Evolutionary conservation across 2,113 vertebrate genomes (phyloP).

Genomic region (Pionites leucogaster): DNA sequence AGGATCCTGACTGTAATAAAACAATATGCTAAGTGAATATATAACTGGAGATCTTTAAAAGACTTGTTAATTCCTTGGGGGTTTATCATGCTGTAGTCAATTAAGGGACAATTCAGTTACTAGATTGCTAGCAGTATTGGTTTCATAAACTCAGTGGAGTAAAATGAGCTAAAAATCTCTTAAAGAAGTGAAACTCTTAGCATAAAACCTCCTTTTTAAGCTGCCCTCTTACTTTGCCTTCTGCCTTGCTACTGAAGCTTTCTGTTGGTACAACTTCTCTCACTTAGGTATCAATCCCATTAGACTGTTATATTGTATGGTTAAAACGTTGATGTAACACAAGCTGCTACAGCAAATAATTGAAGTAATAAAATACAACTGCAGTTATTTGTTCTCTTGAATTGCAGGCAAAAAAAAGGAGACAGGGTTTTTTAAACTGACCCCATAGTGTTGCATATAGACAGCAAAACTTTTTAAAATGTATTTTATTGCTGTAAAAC

Average conservation of each 20-base stretch:
- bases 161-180: not conserved
- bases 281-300: slow-evolving; percentile 57
- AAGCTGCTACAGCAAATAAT: slow-evolving; percentile 59
- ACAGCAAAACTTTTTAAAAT: not conserved
- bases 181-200: not conserved
- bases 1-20: not conserved
- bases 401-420: slow-evolving; percentile 2
- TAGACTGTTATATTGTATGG: slow-evolving; percentile 16
- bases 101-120: slow-evolving; percentile 16
- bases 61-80: not conserved
- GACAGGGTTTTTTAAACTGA: not conserved
- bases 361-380: slow-evolving; percentile 62
- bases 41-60: not conserved
- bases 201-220: not conserved
- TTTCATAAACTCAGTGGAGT: not conserved
- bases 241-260: slow-evolving; percentile 1
- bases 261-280: slow-evolving; percentile 10
- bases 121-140: not conserved
- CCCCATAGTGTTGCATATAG: not conserved
- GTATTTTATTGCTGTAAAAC: not conserved
- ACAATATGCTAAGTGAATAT: not conserved
- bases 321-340: slow-evolving; percentile 58
- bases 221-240: not conserved
- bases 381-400: slow-evolving; percentile 40
- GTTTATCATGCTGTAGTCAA: not conserved